phyloP scores from a whole-genome alignment of 2,888 invertebrate species.

The Chorisops tibialis region DNA sequence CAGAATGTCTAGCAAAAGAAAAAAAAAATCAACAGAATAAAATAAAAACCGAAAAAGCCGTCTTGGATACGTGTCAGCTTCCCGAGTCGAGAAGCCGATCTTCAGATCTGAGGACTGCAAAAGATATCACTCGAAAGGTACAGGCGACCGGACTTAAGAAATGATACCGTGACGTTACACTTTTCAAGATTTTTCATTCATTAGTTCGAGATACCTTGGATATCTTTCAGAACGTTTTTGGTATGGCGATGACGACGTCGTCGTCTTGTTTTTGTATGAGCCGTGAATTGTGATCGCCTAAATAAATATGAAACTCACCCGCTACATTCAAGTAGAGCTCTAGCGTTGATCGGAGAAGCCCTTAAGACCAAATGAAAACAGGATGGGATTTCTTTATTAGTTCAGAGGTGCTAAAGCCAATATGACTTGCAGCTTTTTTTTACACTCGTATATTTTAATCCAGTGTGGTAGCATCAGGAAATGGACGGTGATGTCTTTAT shows the following conservation, averaged over 20 bases:
- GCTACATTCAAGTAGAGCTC: conserved; percentile 25
- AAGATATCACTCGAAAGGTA: conserved; percentile 19
- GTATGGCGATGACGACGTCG: not conserved
- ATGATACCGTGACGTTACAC: conserved; percentile 29
- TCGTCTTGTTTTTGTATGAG: conserved; percentile 19
- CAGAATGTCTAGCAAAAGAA: no score
- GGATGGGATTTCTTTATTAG: conserved; percentile 25
- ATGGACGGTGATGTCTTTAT: conserved; percentile 23
- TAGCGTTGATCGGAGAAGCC: conserved; percentile 22
- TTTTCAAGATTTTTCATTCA: conserved; percentile 18
- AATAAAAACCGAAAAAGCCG: no score
- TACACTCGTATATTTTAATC: conserved; percentile 6
- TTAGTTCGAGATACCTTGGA: conserved; percentile 7
- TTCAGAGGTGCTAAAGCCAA: conserved; percentile 18
- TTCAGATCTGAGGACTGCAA: not conserved
- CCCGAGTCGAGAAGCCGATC: not conserved
- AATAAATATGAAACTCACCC: conserved; percentile 24
- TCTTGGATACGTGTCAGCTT: no score
- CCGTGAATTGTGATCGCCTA: conserved; percentile 24
- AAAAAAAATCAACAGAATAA: no score
- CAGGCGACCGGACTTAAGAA: conserved; percentile 20
- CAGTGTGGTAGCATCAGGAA: conserved; percentile 21
- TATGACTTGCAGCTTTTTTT: conserved; percentile 12
- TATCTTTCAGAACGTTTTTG: conserved; percentile 6
- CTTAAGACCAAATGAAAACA: conserved; percentile 23